These are phyloP conservation scores for Cryptoblepharus egeriae DNA, from an alignment of 2,797 vertebrate species.

Conservation along the genomic window DNA sequence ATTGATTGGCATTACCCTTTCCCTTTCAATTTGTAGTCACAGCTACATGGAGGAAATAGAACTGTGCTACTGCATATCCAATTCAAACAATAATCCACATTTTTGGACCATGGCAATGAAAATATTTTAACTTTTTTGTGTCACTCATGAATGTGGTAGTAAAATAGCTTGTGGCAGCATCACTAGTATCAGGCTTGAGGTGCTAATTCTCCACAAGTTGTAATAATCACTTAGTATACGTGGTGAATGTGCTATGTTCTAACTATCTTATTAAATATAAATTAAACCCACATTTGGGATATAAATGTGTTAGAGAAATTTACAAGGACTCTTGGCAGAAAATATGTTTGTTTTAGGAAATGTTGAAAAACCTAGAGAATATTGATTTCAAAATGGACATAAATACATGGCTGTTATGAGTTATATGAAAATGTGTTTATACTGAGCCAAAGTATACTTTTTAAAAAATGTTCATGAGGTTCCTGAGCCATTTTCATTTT, in stretches of 20 bases:
- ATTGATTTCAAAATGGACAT: constrained; percentile 43
- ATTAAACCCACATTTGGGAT: constrained; percentile 63
- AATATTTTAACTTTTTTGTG: constrained; percentile 4
- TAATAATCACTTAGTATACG: constrained; percentile 50
- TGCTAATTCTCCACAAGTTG: constrained; percentile 62
- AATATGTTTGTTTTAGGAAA: constrained; percentile 44
- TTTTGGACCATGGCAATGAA: neutral
- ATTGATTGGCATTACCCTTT: neutral
- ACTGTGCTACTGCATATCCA: neutral
- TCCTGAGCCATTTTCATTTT: constrained; percentile 23
- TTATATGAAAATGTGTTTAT: constrained; percentile 28
- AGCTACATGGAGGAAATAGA: neutral
- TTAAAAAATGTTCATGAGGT: neutral
- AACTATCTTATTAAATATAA: constrained; percentile 67
- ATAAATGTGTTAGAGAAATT: constrained; percentile 58
- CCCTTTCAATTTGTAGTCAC: neutral
- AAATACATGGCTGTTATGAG: constrained; percentile 42
- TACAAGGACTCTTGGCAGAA: constrained; percentile 55
- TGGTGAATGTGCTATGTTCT: constrained; percentile 16
- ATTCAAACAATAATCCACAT: neutral
- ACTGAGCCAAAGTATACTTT: neutral
- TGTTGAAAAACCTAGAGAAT: constrained; percentile 41
- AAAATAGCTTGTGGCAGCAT: constrained; percentile 25
- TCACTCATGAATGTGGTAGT: neutral
- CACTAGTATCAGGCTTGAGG: constrained; percentile 2